Base-by-base conservation (phyloP, 2,113 vertebrate genomes). In the Chaenogobius annularis region DNA sequence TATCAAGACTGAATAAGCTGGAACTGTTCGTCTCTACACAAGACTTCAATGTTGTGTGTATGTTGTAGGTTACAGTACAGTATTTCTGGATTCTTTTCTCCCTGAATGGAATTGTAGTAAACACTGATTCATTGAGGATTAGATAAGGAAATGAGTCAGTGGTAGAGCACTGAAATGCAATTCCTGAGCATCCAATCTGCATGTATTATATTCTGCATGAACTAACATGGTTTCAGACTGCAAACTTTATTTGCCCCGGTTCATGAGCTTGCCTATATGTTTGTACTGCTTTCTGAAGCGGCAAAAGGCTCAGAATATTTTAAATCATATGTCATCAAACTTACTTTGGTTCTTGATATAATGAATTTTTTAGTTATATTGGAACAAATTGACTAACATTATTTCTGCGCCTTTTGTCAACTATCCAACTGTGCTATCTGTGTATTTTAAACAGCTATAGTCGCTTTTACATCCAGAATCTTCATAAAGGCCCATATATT, bases 21-120 rank as follows among this genome's bases (percentile, higher is more conserved):
- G 50, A 54, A 54, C 19, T 54, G 19, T 54, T 10, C 50, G 19
- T 54, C 50, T 54, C 50, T 54, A n/a, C 50, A 54, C 19, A 54
- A 54, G 50, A 54, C 50, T 54, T 54, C 50, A 54, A 20, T 54
- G 50, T 54, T 54, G 50, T 54, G 50, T 54, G 50, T 54, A 54
- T 54, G 50, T 54, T 54, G 50, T 54, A 20, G 50, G 19, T 54
- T 54, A n/a, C 50, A 54, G 50, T 54, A 54, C 50, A 54, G 50
- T 54, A 19, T 54, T 54, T n/a, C 19, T 54, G 19, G 6, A 54
- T 54, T 54, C 9, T 54, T 54, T n/a, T 54, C 19, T 54, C 50
- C 50, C 50, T 20, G n/a, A 54, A 54, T 54, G 50, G 50, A 54
- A 54, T 10, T 54, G 7, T 54, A n/a, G 17, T 54, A 54, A 54